These are phyloP conservation scores for Pseudococcus jackbeardsleyi DNA, from an alignment of 2,888 invertebrate genomes.

Conservation along the genomic window DNA sequence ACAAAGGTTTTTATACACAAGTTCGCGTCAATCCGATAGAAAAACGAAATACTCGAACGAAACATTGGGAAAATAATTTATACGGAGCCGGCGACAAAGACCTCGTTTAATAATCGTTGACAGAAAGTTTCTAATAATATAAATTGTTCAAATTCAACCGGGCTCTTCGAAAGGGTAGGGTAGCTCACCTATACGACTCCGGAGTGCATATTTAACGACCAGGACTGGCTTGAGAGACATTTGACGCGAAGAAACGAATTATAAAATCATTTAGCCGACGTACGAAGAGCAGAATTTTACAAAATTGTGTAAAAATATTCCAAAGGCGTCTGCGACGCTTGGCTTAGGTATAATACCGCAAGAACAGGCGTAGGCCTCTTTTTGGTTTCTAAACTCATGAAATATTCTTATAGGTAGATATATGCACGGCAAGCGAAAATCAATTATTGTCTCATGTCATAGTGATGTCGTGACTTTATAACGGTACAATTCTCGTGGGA, in stretches of 20 bases:
- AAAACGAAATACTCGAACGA: background rate
- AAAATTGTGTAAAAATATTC: background rate
- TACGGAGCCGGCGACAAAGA: background rate
- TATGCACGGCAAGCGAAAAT: slow-evolving; percentile 22
- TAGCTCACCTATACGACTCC: too few species aligned
- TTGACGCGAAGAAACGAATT: background rate
- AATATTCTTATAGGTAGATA: slow-evolving; percentile 2
- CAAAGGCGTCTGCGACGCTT: background rate
- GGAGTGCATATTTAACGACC: background rate
- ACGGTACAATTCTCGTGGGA: slow-evolving; percentile 19
- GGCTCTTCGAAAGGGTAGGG: background rate
- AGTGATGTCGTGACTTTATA: slow-evolving; percentile 50
- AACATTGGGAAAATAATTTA: background rate
- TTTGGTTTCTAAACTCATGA: slow-evolving; percentile 22
- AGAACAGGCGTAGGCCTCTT: background rate
- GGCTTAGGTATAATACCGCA: background rate
- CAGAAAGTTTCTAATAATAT: slow-evolving; percentile 3
- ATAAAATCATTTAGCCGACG: background rate
- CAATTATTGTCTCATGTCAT: slow-evolving; percentile 48
- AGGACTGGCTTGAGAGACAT: background rate
- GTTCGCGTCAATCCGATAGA: background rate
- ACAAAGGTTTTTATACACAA: background rate
- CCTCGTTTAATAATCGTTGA: slow-evolving; percentile 15
- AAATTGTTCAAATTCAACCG: background rate
- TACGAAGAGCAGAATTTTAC: background rate